Conservation (phyloP, 2,888 invertebrate species). For the Drosophila cyrtoloma region DNA sequence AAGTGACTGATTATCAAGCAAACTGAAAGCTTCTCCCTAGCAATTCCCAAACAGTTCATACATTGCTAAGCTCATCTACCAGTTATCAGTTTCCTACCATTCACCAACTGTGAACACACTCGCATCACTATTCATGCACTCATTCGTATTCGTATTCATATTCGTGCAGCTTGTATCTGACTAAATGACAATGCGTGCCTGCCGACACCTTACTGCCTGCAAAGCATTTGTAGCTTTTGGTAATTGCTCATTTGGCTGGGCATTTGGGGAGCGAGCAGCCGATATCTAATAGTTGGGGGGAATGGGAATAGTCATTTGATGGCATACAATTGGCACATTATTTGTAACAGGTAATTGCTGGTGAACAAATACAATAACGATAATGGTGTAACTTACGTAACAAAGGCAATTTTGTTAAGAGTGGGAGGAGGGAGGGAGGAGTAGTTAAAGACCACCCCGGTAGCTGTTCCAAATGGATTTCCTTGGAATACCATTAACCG, state of each 20-base stretch:
- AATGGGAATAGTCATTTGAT: conserved; percentile 37
- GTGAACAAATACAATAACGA: conserved; percentile 2
- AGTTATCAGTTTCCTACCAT: neutral
- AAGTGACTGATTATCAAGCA: neutral
- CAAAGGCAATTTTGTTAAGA: conserved; percentile 11
- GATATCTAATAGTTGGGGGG: neutral
- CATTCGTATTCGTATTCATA: conserved; percentile 9
- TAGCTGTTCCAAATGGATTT: conserved; percentile 32
- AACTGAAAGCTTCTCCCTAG: neutral
- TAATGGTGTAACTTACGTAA: conserved; percentile 47
- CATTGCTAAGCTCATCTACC: too few relatives aligned
- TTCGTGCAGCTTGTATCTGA: conserved; percentile 33
- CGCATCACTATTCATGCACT: conserved; percentile 20
- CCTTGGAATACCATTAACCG: conserved; percentile 60
- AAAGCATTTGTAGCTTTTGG: conserved; percentile 61
- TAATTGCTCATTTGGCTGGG: conserved; percentile 62
- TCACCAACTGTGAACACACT: conserved; percentile 2
- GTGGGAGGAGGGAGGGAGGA: neutral
- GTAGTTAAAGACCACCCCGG: conserved; percentile 30
- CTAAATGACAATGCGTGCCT: conserved; percentile 74
- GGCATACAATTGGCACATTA: conserved; percentile 69
- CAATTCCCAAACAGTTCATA: neutral
- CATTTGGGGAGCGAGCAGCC: conserved; percentile 22
- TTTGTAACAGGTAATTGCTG: conserved; percentile 60
- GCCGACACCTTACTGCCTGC: conserved; percentile 62